Conservation (phyloP, 1,140 invertebrate species). For the Ceratosolen solmsi region DNA sequence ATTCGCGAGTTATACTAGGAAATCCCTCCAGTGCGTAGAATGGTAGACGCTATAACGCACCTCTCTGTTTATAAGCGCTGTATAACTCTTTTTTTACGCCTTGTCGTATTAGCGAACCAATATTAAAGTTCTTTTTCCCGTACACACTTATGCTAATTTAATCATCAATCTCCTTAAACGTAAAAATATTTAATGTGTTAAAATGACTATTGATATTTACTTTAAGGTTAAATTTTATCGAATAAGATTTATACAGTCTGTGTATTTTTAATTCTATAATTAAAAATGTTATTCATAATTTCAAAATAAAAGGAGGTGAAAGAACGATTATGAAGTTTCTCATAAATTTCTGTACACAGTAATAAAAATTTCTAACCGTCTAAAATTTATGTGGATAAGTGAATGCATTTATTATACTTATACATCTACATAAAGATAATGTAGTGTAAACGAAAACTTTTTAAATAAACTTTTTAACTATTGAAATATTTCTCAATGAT, state of each 20-base stretch:
- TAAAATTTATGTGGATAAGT: neutral
- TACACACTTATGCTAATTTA: slow-evolving; percentile 39
- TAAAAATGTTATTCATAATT: neutral
- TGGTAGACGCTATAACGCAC: neutral
- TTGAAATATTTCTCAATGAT: neutral
- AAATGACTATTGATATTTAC: neutral
- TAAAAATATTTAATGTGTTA: neutral
- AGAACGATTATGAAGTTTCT: neutral
- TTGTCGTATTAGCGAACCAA: slow-evolving; percentile 41
- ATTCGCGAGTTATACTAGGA: slow-evolving; percentile 33
- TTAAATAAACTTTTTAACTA: neutral
- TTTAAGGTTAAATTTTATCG: neutral
- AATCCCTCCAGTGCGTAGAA: neutral
- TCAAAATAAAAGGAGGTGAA: neutral
- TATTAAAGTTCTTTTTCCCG: slow-evolving; percentile 25
- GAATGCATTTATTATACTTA: neutral
- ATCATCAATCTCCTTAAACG: slow-evolving; percentile 26
- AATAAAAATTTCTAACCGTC: neutral
- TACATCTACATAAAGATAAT: too few species aligned
- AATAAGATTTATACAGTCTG: neutral
- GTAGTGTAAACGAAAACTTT: too few species aligned
- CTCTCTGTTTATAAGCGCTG: slow-evolving; percentile 1
- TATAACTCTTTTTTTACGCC: slow-evolving; percentile 46
- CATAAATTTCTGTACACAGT: neutral
- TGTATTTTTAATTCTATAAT: neutral